phyloP scores from a whole-genome alignment of 2,113 vertebrate genomes.

The Tringa solitaria region DNA sequence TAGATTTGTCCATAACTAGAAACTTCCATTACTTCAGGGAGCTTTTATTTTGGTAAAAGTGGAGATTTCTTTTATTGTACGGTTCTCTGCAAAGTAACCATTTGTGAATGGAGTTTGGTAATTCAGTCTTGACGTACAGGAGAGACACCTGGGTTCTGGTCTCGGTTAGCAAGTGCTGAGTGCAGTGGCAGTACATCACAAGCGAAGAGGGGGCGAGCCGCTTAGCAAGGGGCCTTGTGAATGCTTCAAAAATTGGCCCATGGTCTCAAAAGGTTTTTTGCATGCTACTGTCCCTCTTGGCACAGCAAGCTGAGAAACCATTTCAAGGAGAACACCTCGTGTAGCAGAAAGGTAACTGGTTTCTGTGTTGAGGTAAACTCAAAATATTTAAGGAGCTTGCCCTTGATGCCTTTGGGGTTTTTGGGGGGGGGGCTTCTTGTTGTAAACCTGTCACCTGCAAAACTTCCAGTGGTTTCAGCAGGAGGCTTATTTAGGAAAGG shows the following conservation, averaged over 20 bases:
- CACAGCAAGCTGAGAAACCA: neutral
- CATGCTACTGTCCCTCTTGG: neutral
- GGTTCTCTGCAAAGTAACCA: neutral
- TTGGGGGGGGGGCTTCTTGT: neutral
- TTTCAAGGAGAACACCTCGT: neutral
- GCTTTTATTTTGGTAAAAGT: neutral
- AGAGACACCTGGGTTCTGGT: neutral
- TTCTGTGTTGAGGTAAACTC: neutral
- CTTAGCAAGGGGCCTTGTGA: neutral
- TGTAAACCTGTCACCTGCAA: neutral
- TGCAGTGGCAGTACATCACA: neutral
- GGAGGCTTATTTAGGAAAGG: neutral
- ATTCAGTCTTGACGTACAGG: neutral
- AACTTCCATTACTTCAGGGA: neutral
- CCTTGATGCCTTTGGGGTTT: neutral
- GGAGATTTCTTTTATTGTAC: neutral
- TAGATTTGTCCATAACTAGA: neutral
- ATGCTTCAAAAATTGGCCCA: neutral
- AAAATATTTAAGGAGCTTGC: neutral
- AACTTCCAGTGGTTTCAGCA: neutral
- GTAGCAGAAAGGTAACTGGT: neutral
- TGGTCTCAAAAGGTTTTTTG: neutral
- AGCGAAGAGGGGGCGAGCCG: neutral
- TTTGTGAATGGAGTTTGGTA: neutral
- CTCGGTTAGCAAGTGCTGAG: neutral